Conservation (phyloP, 1,140 invertebrate genomes). For the Rhagoletis pomonella region DNA sequence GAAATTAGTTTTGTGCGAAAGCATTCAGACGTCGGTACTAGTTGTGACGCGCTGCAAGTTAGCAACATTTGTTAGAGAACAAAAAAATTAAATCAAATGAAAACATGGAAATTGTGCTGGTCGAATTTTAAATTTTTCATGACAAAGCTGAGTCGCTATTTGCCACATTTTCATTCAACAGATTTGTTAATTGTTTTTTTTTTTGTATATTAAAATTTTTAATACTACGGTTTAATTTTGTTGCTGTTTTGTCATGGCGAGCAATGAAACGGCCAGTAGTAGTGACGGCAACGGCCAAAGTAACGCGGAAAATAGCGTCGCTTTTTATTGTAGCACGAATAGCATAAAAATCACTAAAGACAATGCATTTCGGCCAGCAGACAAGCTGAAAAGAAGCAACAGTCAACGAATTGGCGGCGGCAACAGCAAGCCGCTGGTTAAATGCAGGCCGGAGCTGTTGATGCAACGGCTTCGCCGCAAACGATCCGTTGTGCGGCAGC, state of each 20-base stretch:
- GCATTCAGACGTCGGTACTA: conserved; percentile 6
- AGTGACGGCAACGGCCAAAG: not conserved
- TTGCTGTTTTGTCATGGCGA: not conserved
- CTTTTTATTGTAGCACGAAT: not conserved
- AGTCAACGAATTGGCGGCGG: no score
- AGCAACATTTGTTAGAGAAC: not conserved
- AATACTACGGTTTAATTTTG: no score
- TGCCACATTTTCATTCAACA: no score
- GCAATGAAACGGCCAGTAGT: not conserved
- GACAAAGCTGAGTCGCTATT: no score
- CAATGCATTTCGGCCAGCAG: not conserved
- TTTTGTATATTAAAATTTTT: no score
- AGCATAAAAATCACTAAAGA: not conserved
- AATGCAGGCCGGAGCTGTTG: conserved; percentile 52
- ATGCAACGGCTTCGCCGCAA: conserved; percentile 65
- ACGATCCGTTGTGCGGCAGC: conserved; percentile 60
- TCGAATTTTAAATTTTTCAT: no score
- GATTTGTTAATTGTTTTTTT: no score
- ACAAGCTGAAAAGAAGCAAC: not conserved
- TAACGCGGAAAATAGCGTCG: not conserved
- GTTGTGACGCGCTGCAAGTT: not conserved
- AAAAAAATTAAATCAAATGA: not conserved
- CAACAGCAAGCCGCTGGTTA: not conserved
- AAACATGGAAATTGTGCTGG: no score
- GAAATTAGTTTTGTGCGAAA: conserved; percentile 37